phyloP scores from a whole-genome alignment of 2,888 invertebrate species.

The Eristalinus aeneus region DNA sequence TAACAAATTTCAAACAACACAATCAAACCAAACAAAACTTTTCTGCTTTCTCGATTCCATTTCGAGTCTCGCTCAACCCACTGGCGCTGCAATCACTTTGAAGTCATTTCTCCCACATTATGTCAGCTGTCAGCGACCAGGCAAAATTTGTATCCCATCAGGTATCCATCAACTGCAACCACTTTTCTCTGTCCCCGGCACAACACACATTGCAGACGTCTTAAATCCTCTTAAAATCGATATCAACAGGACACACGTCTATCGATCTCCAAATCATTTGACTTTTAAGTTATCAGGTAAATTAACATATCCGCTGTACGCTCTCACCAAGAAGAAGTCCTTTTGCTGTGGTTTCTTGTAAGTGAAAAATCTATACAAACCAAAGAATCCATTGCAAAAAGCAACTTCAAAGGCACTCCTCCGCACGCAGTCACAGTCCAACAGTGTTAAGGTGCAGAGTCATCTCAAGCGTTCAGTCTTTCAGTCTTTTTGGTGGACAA shows the following conservation, averaged over 20 bases:
- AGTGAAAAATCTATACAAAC: conserved; percentile 71
- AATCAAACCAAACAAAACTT: background rate
- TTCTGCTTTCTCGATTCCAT: background rate
- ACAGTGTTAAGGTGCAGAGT: background rate
- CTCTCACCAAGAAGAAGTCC: conserved; percentile 70
- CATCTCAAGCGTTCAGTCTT: background rate
- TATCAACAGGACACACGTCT: conserved; percentile 1
- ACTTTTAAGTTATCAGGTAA: conserved; percentile 1
- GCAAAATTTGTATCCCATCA: conserved; percentile 5
- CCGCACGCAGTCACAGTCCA: background rate
- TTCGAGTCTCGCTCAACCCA: conserved; percentile 1
- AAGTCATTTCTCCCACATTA: background rate
- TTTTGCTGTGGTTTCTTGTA: conserved; percentile 80
- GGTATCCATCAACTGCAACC: background rate
- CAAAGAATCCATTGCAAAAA: conserved; percentile 78
- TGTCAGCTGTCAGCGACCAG: conserved; percentile 17
- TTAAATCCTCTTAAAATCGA: conserved; percentile 26
- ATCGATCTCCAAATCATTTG: background rate
- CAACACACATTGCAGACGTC: background rate
- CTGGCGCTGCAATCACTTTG: conserved; percentile 21
- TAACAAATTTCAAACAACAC: background rate
- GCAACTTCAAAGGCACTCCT: conserved; percentile 72
- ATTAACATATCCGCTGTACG: background rate
- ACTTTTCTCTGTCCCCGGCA: conserved; percentile 1
- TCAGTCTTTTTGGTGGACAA: background rate